These are phyloP conservation scores for Varroa destructor DNA, from an alignment of 1,140 invertebrate genomes.

Conservation along the genomic window DNA sequence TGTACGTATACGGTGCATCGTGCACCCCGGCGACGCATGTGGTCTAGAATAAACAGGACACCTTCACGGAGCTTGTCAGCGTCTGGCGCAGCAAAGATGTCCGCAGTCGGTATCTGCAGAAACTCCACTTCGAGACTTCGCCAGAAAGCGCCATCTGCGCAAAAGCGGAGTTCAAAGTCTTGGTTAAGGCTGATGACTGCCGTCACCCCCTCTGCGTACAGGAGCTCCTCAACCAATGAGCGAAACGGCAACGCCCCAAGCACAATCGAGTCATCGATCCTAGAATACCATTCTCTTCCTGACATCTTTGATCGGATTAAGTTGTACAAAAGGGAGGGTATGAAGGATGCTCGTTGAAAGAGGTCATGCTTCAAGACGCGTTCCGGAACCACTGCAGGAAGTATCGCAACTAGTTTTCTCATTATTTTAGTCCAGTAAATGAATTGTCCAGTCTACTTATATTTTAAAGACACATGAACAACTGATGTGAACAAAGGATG, in stretches of 20 bases:
- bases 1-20: slow-evolving; percentile 74
- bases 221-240: slow-evolving; percentile 45
- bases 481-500: no score
- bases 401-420: no score
- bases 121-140: slow-evolving; percentile 63
- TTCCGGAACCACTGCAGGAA: no score
- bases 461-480: no score
- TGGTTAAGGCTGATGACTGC: slow-evolving; percentile 95
- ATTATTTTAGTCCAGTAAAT: no score
- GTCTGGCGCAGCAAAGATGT: slow-evolving; percentile 82
- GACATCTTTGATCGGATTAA: no score
- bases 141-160: slow-evolving; percentile 53
- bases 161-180: slow-evolving; percentile 70
- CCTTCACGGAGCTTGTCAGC: slow-evolving; percentile 70
- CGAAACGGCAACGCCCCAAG: slow-evolving; percentile 85
- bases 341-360: no score
- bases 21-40: slow-evolving; percentile 38
- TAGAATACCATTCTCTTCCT: slow-evolving; percentile 68
- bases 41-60: slow-evolving; percentile 73
- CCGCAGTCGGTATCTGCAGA: slow-evolving; percentile 75
- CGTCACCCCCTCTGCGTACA: slow-evolving; percentile 68
- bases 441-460: no score
- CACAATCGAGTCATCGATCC: slow-evolving; percentile 84
- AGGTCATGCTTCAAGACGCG: no score
- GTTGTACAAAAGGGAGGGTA: no score